Conservation (phyloP, 2,888 invertebrate genomes). For the Dugesia japonica region DNA sequence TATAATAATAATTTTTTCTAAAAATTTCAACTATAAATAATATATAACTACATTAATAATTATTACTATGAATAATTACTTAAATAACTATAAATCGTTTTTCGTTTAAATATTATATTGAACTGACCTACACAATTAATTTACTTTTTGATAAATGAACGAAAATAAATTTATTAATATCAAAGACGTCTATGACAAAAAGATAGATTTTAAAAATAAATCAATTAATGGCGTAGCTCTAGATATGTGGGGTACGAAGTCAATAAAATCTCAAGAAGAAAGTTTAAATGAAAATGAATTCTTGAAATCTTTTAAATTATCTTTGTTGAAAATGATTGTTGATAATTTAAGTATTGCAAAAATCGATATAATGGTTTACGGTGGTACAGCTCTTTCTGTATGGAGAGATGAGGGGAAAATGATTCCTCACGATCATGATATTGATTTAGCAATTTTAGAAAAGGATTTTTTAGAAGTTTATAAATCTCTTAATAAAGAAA, state of each 20-base stretch:
- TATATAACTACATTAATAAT: too few relatives aligned
- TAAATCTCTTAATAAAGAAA: background rate
- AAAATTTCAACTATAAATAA: too few relatives aligned
- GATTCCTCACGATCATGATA: slow-evolving; percentile 25
- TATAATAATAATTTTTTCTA: too few relatives aligned
- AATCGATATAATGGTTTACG: background rate
- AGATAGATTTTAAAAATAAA: too few relatives aligned
- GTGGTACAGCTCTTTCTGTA: slow-evolving; percentile 23
- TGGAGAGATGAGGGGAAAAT: slow-evolving; percentile 12
- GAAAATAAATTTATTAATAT: too few relatives aligned
- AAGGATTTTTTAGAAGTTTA: background rate
- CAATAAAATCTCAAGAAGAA: background rate
- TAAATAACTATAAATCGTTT: too few relatives aligned
- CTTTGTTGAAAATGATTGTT: background rate
- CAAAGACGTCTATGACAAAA: too few relatives aligned
- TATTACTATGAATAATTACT: too few relatives aligned
- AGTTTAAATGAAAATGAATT: background rate
- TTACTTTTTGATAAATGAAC: too few relatives aligned
- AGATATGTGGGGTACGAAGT: background rate
- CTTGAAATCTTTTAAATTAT: background rate
- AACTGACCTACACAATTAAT: too few relatives aligned
- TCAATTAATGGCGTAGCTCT: background rate
- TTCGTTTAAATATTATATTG: too few relatives aligned
- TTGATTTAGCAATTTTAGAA: slow-evolving; percentile 22
- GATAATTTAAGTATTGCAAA: background rate